Conservation (phyloP, 2,888 invertebrate genomes). For the Tethea ocularis region DNA sequence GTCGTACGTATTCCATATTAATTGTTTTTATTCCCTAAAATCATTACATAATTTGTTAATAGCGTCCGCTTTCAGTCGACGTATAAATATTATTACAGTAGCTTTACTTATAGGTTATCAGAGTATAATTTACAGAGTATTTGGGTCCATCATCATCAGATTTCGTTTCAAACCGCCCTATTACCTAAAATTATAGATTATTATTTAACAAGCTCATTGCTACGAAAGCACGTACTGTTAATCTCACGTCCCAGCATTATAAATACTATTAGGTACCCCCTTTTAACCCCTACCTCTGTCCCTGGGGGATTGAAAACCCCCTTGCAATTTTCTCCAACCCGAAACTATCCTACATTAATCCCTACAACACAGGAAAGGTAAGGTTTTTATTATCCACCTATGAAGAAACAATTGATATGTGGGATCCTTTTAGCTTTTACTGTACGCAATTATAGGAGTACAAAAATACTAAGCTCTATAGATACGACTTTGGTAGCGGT, state of each 20-base stretch:
- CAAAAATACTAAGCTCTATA: not conserved
- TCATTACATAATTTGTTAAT: no score
- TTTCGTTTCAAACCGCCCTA: not conserved
- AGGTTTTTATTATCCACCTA: slow-evolving; percentile 61
- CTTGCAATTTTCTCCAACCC: slow-evolving; percentile 60
- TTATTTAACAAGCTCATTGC: slow-evolving; percentile 4
- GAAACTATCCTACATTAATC: slow-evolving; percentile 75
- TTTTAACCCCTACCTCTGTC: slow-evolving; percentile 36
- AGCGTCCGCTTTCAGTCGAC: no score
- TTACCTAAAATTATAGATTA: not conserved
- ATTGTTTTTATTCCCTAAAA: no score
- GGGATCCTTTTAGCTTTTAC: slow-evolving; percentile 6
- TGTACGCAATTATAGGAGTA: slow-evolving; percentile 5
- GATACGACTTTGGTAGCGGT: not conserved
- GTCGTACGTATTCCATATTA: no score
- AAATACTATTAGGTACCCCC: slow-evolving; percentile 65
- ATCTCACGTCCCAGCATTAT: slow-evolving; percentile 64
- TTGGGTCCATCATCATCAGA: not conserved
- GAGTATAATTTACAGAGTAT: no score
- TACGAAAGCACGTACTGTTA: slow-evolving; percentile 52
- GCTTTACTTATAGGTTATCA: no score
- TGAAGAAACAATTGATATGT: slow-evolving; percentile 54
- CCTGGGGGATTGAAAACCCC: slow-evolving; percentile 43
- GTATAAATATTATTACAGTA: no score
- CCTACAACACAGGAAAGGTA: slow-evolving; percentile 50